phyloP scores from a whole-genome alignment of 2,113 vertebrate species.

The Zapus hudsonius region DNA sequence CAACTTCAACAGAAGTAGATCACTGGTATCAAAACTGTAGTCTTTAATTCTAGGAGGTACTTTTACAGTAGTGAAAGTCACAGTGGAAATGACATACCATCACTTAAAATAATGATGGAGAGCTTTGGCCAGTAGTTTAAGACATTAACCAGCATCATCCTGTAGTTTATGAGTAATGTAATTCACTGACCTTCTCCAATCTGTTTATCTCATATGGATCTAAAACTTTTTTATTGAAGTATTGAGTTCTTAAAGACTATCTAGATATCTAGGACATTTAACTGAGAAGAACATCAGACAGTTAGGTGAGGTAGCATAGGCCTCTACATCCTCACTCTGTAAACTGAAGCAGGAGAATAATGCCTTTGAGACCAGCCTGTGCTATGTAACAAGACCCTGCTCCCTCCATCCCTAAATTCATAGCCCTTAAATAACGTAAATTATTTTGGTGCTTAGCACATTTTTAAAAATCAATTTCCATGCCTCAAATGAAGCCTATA shows the following conservation, averaged over 20 bases:
- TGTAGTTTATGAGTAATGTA: slow-evolving; percentile 1
- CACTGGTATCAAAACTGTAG: not conserved
- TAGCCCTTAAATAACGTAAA: slow-evolving; percentile 27
- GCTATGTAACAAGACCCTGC: too few relatives aligned
- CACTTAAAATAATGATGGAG: slow-evolving; percentile 45
- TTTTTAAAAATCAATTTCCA: not conserved
- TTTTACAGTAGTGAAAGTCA: not conserved
- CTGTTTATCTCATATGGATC: not conserved
- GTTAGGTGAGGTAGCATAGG: not conserved
- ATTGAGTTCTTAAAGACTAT: slow-evolving; percentile 15
- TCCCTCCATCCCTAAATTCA: not conserved
- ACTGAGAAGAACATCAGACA: not conserved
- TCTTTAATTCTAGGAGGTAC: slow-evolving; percentile 23
- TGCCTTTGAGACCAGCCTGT: too few relatives aligned
- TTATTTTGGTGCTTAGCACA: slow-evolving; percentile 25
- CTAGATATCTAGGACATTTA: slow-evolving; percentile 23
- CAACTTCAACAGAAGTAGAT: not conserved
- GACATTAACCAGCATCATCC: slow-evolving; percentile 26
- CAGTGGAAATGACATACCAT: slow-evolving; percentile 5
- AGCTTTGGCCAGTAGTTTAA: slow-evolving; percentile 2
- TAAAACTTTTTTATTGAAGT: not conserved
- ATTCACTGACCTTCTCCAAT: slow-evolving; percentile 27
- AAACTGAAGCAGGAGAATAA: not conserved
- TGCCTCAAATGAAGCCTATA: not conserved
- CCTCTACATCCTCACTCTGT: not conserved